phyloP scores from a whole-genome alignment of 2,113 vertebrate genomes.

The Sapayoa aenigma region DNA sequence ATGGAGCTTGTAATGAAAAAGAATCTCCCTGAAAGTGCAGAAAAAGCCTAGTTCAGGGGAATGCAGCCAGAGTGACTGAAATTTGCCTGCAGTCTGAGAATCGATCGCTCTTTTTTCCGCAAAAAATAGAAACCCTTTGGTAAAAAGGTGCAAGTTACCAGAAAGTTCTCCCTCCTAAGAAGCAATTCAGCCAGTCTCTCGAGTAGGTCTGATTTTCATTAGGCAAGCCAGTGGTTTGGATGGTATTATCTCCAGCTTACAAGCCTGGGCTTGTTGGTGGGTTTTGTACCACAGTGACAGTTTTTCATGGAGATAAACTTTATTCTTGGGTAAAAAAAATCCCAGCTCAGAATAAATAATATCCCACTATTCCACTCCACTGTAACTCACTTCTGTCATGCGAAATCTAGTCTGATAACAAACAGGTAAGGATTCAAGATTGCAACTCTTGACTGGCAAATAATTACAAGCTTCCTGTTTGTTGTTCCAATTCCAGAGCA shows the following conservation, averaged over 20 bases:
- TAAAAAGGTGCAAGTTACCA: not conserved
- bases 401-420: not conserved
- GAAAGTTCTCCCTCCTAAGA: not conserved
- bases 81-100: not conserved
- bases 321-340: not conserved
- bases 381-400: not conserved
- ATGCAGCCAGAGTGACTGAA: not conserved
- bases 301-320: not conserved
- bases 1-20: not conserved
- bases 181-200: not conserved
- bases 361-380: not conserved
- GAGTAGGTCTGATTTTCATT: not conserved
- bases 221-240: not conserved
- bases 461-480: not conserved
- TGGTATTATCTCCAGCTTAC: not conserved
- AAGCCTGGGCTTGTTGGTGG: not conserved
- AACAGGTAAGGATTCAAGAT: not conserved
- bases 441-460: not conserved
- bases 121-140: not conserved
- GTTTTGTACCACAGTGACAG: not conserved
- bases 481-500: not conserved
- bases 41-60: not conserved
- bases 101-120: not conserved
- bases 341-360: not conserved
- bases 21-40: not conserved